Base-by-base conservation (phyloP, 1,140 invertebrate genomes). In the Leguminivora glycinivorella region DNA sequence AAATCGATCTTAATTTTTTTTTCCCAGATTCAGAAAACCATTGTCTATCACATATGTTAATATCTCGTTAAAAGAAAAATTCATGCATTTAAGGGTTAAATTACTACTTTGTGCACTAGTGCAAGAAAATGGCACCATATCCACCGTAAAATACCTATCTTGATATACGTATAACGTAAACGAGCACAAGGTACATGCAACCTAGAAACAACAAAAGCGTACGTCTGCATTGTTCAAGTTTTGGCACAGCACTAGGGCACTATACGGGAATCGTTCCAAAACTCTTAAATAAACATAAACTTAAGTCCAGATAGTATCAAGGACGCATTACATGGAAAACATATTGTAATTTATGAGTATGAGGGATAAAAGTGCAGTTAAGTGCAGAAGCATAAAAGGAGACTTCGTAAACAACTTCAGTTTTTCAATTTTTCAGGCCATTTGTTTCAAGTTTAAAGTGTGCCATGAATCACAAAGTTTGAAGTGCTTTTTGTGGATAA, bases 181-280 rank as follows among this genome's bases (percentile, higher is more conserved):
- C 47, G 17, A 52, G 47, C 19, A 22, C 47, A 52, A 63, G 58
- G 26, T 63, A 63, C 26, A 52, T 52, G 47, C 47, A 75, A 74
- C 74, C 73, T 79, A 79, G 71, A 77, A 77, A 77, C 70, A 72
- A 76, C 72, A 78, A 68, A 73, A 76, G 73, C 69, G 72, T 56
- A 77, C 77, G 76, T 78, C 76, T 76, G 72, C 80, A 76, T 84
- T 84, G 81, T 84, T 82, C 73, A 81, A 74, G 74, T 79, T 78
- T 84, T 84, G 83, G 83, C 83, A 83, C 56, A 34, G 38, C 66
- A 17, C 24, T 74, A 14, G 47, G 31, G 56, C 52, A 17, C 71
- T 75, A 70, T 72, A 72, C 69, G 74, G 74, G 75, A 76, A 72
- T 58, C 69, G 70, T 76, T 75, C 69, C 69, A 72, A 56, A 72